Percentiles rank a stretch among this genome's conserved stretches.
These are phyloP conservation scores for Cetonia aurata DNA, from an alignment of 2,888 invertebrate species.

Conservation along the genomic window DNA sequence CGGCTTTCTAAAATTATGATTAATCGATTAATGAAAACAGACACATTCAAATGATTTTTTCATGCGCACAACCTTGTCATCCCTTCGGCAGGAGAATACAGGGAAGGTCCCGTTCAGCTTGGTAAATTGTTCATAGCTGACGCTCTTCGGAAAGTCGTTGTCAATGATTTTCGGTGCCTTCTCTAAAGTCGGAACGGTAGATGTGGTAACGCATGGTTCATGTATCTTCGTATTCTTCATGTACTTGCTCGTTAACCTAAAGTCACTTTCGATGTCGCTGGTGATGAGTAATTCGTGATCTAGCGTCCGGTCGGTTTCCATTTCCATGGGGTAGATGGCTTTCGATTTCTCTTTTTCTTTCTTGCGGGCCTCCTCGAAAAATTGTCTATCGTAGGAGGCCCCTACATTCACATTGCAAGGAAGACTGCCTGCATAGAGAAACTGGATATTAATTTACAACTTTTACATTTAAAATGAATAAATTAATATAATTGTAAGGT, in stretches of 20 bases:
- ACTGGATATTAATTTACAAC: too few species aligned
- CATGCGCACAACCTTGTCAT: conserved; percentile 30
- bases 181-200: conserved; percentile 23
- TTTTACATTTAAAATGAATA: too few species aligned
- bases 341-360: conserved; percentile 54
- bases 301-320: conserved; percentile 60
- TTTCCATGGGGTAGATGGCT: conserved; percentile 53
- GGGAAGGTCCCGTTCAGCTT: conserved; percentile 26
- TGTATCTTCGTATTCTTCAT: conserved; percentile 25
- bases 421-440: conserved; percentile 58
- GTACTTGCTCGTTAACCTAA: conserved; percentile 4
- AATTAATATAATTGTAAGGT: too few species aligned
- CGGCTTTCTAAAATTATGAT: conserved; percentile 69
- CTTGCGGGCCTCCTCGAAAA: conserved; percentile 62
- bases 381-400: conserved; percentile 57
- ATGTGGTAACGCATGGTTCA: conserved; percentile 23
- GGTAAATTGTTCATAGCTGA: conserved; percentile 9
- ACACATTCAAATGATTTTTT: neutral
- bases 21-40: conserved; percentile 20
- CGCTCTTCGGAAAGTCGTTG: conserved; percentile 21
- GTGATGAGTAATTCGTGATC: conserved; percentile 60
- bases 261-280: conserved; percentile 17
- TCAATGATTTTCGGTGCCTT: conserved; percentile 27
- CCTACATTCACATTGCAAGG: conserved; percentile 65
- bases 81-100: conserved; percentile 30